A percentile compares a stretch with the other conserved stretches of the same genome.
These are phyloP conservation scores for Macropis europaea DNA, from an alignment of 2,888 invertebrate genomes.

Conservation along the genomic window DNA sequence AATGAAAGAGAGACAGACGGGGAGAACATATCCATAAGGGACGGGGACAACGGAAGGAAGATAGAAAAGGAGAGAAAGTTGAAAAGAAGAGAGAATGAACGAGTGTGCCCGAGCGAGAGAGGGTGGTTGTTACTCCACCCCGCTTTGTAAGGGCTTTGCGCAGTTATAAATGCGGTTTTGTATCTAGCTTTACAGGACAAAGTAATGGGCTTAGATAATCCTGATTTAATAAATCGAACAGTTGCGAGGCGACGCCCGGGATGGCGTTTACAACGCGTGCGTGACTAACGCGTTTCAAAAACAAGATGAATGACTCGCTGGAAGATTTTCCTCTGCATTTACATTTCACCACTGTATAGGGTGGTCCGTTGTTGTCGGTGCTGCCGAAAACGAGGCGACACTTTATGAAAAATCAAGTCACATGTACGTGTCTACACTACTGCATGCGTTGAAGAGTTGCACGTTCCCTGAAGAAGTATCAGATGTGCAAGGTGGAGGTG, in stretches of 20 bases:
- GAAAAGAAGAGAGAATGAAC: background rate
- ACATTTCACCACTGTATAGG: conserved; percentile 63
- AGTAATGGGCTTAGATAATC: conserved; percentile 79
- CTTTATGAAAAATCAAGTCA: too few species aligned
- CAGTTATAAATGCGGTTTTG: conserved; percentile 75
- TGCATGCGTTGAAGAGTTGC: too few species aligned
- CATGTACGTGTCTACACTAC: too few species aligned
- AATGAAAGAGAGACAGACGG: background rate
- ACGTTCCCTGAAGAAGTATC: too few species aligned
- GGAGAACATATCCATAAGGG: background rate
- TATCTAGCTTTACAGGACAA: conserved; percentile 76
- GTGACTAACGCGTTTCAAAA: conserved; percentile 77
- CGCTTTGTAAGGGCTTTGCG: conserved; percentile 62
- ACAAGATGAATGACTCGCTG: conserved; percentile 61
- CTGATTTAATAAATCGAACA: conserved; percentile 81
- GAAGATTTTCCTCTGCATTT: conserved; percentile 52
- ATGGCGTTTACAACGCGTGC: conserved; percentile 73
- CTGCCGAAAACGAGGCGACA: conserved; percentile 24
- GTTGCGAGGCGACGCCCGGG: conserved; percentile 70
- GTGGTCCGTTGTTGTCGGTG: conserved; percentile 25
- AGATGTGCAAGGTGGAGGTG: too few species aligned
- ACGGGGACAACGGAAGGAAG: background rate
- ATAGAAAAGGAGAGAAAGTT: conserved; percentile 4
- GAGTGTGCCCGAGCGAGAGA: background rate
- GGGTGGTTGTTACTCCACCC: conserved; percentile 25